phyloP scores from a whole-genome alignment of 64 coral and sea anemone species.

The Dendronephthya gigantea region DNA sequence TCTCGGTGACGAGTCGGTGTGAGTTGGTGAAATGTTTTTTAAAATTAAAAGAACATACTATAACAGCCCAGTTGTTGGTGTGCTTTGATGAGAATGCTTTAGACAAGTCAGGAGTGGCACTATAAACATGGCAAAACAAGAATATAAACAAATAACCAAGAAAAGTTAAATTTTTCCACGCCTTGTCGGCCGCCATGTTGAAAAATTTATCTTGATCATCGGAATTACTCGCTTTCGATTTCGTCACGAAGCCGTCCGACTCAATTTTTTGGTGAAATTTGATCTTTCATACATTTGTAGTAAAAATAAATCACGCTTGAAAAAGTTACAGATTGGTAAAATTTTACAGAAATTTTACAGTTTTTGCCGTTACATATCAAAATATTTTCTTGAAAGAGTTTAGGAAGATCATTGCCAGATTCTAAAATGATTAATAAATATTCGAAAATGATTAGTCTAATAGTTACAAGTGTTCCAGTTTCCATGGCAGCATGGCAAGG shows the following conservation, averaged over 20 bases:
- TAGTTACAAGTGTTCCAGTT: not conserved
- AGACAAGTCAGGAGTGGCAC: not conserved
- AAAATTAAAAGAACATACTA: constrained; percentile 40
- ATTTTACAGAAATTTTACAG: too few species aligned
- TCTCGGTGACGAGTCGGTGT: too few species aligned
- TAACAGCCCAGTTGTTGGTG: constrained; percentile 90
- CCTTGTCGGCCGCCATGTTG: constrained; percentile 57
- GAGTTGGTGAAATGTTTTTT: too few species aligned
- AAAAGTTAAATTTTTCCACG: not conserved
- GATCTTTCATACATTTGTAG: not conserved
- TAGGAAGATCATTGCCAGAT: not conserved
- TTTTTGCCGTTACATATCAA: not conserved
- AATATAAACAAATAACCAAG: not conserved
- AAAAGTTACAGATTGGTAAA: too few species aligned
- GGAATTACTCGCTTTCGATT: not conserved
- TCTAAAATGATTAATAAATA: too few species aligned
- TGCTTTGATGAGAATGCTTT: constrained; percentile 18
- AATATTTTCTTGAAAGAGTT: not conserved
- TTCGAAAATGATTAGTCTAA: not conserved
- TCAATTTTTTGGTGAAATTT: too few species aligned
- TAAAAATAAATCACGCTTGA: not conserved
- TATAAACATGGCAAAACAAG: not conserved
- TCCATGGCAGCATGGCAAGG: not conserved
- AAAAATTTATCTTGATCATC: not conserved
- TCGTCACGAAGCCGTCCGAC: not conserved